These are phyloP conservation scores for Sebastes schlegelii DNA, from an alignment of 2,113 vertebrate species.

Conservation along the genomic window DNA sequence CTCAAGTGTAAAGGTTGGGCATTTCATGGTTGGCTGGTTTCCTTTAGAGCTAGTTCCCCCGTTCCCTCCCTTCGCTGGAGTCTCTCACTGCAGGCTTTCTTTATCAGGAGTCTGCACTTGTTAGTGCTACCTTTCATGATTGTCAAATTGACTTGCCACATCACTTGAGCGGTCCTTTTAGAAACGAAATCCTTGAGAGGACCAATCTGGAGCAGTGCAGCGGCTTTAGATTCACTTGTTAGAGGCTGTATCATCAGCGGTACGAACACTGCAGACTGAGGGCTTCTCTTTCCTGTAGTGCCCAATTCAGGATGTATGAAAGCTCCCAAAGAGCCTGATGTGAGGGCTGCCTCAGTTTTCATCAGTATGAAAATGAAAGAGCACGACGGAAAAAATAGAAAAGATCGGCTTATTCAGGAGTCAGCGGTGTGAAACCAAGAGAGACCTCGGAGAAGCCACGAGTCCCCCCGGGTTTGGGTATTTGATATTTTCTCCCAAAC, in stretches of 20 bases:
- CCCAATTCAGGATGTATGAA: constrained; percentile 38
- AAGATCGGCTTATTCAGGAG: constrained; percentile 35
- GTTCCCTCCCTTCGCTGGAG: constrained; percentile 64
- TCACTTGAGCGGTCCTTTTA: constrained; percentile 77
- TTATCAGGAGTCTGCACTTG: constrained; percentile 74
- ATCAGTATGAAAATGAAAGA: constrained; percentile 53
- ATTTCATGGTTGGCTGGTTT: constrained; percentile 72
- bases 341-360: constrained; percentile 40
- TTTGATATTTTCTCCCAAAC: constrained; percentile 30
- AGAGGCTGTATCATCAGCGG: constrained; percentile 40
- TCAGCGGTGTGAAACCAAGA: constrained; percentile 21
- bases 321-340: constrained; percentile 25
- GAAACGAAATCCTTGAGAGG: constrained; percentile 66
- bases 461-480: not conserved
- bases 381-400: constrained; percentile 24
- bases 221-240: constrained; percentile 51
- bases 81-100: constrained; percentile 73
- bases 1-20: constrained; percentile 65
- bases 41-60: constrained; percentile 73
- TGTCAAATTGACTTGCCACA: constrained; percentile 77
- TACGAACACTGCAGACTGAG: constrained; percentile 32
- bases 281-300: constrained; percentile 55
- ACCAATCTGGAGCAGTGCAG: constrained; percentile 50
- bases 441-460: constrained; percentile 30
- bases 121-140: constrained; percentile 80